These are phyloP conservation scores for Hestina assimilis DNA, from an alignment of 1,140 invertebrate species.

Conservation along the genomic window DNA sequence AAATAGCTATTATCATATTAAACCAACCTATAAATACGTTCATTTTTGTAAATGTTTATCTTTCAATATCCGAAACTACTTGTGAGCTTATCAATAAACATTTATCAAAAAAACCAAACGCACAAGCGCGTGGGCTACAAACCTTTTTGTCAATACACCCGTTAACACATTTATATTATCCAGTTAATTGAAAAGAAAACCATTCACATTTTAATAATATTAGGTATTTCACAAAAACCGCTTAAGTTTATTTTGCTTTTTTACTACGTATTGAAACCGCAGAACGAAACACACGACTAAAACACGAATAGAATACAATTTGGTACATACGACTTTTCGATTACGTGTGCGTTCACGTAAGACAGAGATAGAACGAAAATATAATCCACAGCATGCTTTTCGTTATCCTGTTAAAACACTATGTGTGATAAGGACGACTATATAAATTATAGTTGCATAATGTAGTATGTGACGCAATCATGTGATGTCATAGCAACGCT, in stretches of 20 bases:
- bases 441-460: neutral
- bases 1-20: no score
- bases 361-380: conserved; percentile 46
- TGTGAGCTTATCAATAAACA: conserved; percentile 2
- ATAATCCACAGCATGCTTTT: conserved; percentile 14
- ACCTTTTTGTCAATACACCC: conserved; percentile 10
- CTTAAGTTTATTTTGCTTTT: neutral
- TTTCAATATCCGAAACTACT: neutral
- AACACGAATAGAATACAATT: conserved; percentile 20
- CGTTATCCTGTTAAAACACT: conserved; percentile 8
- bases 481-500: conserved; percentile 62
- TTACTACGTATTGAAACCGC: neutral
- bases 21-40: no score
- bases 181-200: conserved; percentile 1
- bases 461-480: conserved; percentile 46
- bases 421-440: conserved; percentile 30
- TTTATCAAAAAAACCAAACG: conserved; percentile 2
- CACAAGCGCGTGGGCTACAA: neutral
- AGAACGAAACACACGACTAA: conserved; percentile 13
- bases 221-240: neutral
- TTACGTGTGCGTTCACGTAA: neutral
- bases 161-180: neutral
- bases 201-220: conserved; percentile 45
- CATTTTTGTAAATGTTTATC: neutral
- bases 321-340: conserved; percentile 18